Conservation (phyloP, 1,140 invertebrate species). For the Neodiprion fabricii region DNA sequence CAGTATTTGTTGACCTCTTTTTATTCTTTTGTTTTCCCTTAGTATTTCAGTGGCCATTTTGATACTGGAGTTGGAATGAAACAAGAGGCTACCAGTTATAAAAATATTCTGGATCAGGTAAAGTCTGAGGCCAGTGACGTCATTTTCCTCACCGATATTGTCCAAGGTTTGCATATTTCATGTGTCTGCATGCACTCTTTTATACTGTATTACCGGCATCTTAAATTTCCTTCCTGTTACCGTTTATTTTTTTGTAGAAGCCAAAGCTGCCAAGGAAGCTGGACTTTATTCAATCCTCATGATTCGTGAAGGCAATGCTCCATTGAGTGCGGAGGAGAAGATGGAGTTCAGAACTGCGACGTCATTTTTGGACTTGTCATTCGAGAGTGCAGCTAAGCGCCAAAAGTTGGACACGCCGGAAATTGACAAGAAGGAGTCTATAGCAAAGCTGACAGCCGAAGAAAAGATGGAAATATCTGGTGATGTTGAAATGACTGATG, state of each 20-base stretch:
- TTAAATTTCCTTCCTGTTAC: background rate
- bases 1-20: background rate
- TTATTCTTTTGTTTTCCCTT: slow-evolving; percentile 30
- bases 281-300: slow-evolving; percentile 75
- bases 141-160: slow-evolving; percentile 85
- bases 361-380: slow-evolving; percentile 63
- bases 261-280: slow-evolving; percentile 76
- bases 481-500: slow-evolving; percentile 39
- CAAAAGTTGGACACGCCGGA: slow-evolving; percentile 49
- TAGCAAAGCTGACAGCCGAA: slow-evolving; percentile 24
- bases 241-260: slow-evolving; percentile 67
- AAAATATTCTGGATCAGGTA: slow-evolving; percentile 76
- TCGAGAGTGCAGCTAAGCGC: slow-evolving; percentile 50
- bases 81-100: slow-evolving; percentile 75
- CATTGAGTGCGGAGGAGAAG: slow-evolving; percentile 68
- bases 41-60: slow-evolving; percentile 82
- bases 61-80: slow-evolving; percentile 87
- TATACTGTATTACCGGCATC: slow-evolving; percentile 14
- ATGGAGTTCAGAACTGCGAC: slow-evolving; percentile 66
- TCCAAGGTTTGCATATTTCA: slow-evolving; percentile 66
- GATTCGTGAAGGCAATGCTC: slow-evolving; percentile 77
- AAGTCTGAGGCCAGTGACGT: slow-evolving; percentile 69
- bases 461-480: slow-evolving; percentile 52
- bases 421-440: slow-evolving; percentile 32
- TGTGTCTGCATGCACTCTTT: slow-evolving; percentile 44